Base-by-base conservation (phyloP, 2,888 invertebrate genomes). In the Papilio gigon region DNA sequence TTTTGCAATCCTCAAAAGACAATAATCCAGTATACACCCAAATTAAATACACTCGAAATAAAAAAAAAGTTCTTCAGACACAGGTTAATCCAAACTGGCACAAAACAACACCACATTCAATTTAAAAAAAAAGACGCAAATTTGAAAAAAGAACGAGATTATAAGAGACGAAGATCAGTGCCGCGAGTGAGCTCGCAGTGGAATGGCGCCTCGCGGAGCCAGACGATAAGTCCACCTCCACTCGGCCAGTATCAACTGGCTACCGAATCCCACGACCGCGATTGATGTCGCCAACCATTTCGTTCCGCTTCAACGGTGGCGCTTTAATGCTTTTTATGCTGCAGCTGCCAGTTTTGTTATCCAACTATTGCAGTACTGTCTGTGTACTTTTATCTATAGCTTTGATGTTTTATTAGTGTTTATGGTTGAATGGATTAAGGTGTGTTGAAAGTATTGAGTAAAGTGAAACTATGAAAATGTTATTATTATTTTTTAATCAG, bases 151-250 rank as follows among this genome's bases (percentile, higher is more conserved):
- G 14, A 47, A 64, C 2, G 20, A 25, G 6, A 27, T 30, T 30
- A 27, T n/a, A 64, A 63, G 44, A 20, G 44, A 20, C n/a, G 25
- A 44, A 37, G 44, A 47, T 47, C 69, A 44, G 65, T 53, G 40
- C 27, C 33, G 64, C 68, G 75, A 80, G 83, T 83, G 82, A 71
- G 79, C 84, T 81, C 82, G 73, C 76, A 70, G 74, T 80, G 70
- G 81, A 86, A 84, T 87, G 83, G 81, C 83, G 76, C 80, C 77
- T 77, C 80, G 80, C 82, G 82, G 83, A 84, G 83, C 78, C 81
- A 84, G 79, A 81, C 79, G 78, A 53, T 53, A 56, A 47, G 81
- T 72, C 82, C 81, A 81, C 81, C 80, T 78, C 82, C 80, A 80
- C 82, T 74, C 64, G 17, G 4, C 61, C 44, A 37, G 27, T 35